Base-by-base conservation (phyloP, 2,888 invertebrate species). In the Drosophila lutescens region DNA sequence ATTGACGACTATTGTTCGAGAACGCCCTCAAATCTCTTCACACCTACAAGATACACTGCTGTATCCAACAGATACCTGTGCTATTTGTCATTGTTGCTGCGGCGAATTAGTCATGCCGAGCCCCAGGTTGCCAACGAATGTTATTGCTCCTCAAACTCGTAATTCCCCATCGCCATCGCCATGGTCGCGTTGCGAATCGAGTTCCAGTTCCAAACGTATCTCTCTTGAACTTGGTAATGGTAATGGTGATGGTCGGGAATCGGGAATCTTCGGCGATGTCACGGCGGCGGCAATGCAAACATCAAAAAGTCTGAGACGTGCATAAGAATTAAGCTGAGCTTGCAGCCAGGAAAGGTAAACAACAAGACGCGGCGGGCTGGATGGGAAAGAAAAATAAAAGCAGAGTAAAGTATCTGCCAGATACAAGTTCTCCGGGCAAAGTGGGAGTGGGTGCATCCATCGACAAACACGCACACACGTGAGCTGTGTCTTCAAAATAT, bases 391-490 rank as follows among this genome's bases (percentile, higher is more conserved):
- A 65, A 65, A 68, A 63, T 63, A 63, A 65, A 65, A 54, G 41
- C 71, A 72, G 57, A 41, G 46, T 43, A 63, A 71, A 57, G 77
- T 44, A 62, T 67, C 49, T 69, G 60, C 47, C 56, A 49, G 73
- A 61, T 54, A 47, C 63, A 63, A 60, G 67, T 55, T 47, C 62
- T 61, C 7, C 40, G 56, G 9, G 54, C 65, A 75, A 78, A 80
- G 83, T 80, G 83, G 82, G 86, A 78, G 83, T 80, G 83, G 82
- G 86, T 82, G 80, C 80, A 83, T 75, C 57, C 44, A 23, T 26
- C 26, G 9, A 44, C 43, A 76, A 5, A 30, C 30, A 30, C 30
- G 1, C 67, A 77, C 65, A 67, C 77, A 77, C 84, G 79, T 80
- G 79, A 76, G 79, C 78, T 79, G 86, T 69, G 69, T 80, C 41